phyloP scores from a whole-genome alignment of 2,797 vertebrate species.

The Sus cebifrons region DNA sequence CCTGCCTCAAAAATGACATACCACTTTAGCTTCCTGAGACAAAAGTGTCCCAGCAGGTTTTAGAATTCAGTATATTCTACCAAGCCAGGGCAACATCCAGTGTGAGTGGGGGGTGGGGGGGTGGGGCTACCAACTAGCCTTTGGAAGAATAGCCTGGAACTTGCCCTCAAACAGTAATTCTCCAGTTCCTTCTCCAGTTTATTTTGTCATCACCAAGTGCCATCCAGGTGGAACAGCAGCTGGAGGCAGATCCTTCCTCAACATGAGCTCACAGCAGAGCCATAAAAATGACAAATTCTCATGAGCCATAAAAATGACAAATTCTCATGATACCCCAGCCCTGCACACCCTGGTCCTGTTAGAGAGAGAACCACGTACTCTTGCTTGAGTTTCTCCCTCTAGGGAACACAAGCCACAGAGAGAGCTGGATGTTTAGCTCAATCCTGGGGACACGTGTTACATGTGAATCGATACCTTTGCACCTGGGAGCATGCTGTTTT shows the following conservation, averaged over 20 bases:
- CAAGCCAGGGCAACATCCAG: background rate
- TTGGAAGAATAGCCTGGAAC: background rate
- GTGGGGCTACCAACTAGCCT: background rate
- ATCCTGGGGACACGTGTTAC: rapidly evolving
- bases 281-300: background rate
- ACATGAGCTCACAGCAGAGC: background rate
- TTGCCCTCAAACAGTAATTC: background rate
- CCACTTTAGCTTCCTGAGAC: background rate
- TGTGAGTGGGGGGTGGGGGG: background rate
- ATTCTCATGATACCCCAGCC: background rate
- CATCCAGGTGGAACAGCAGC: background rate
- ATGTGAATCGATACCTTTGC: rapidly evolving
- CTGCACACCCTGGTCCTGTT: rapidly evolving
- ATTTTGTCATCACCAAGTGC: background rate
- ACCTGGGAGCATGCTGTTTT: background rate
- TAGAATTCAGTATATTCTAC: background rate
- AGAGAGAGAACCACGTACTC: background rate
- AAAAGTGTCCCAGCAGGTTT: background rate
- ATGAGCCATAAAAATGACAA: background rate
- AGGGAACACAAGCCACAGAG: background rate
- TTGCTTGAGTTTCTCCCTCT: background rate
- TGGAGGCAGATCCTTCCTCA: background rate
- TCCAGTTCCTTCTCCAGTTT: background rate
- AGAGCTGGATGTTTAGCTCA: background rate
- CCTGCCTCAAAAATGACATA: background rate